phyloP scores from a whole-genome alignment of 1,140 invertebrate species.

The Drosophila sp. region DNA sequence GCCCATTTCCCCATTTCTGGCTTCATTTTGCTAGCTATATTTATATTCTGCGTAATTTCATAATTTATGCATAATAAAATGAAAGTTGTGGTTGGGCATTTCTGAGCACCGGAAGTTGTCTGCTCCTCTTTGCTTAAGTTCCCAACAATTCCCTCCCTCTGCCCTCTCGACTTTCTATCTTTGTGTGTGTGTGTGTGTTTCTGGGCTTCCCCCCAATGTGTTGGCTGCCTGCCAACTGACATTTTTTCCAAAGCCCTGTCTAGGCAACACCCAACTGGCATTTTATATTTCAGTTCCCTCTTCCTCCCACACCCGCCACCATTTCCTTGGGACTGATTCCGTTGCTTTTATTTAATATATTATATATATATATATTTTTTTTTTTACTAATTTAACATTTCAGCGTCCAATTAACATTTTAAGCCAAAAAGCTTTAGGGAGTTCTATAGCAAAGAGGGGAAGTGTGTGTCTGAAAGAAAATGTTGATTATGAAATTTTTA shows the following conservation, averaged over 20 bases:
- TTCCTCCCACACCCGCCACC: neutral
- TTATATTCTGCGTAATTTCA: constrained; percentile 60
- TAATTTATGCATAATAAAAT: constrained; percentile 73
- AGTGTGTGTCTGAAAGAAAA: constrained; percentile 35
- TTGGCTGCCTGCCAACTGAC: constrained; percentile 64
- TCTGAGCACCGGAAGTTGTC: constrained; percentile 18
- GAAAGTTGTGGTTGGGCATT: constrained; percentile 39
- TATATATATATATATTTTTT: constrained; percentile 18
- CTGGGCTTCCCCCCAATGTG: neutral
- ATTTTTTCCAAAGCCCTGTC: constrained; percentile 41
- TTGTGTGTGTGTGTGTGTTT: neutral
- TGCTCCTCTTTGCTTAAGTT: constrained; percentile 10
- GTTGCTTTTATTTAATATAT: constrained; percentile 3
- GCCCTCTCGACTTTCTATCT: neutral
- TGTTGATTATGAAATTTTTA: constrained; percentile 66
- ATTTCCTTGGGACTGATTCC: neutral
- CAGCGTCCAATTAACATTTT: constrained; percentile 75
- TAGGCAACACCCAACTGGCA: constrained; percentile 37
- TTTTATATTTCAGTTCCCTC: constrained; percentile 25
- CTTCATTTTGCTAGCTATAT: constrained; percentile 25
- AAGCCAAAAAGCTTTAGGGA: constrained; percentile 54
- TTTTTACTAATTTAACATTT: constrained; percentile 69
- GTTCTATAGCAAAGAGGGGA: constrained; percentile 13
- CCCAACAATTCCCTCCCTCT: neutral
- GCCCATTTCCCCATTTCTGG: neutral